A percentile compares a stretch with the other conserved stretches of the same genome.
These are phyloP conservation scores for Microcebus murinus DNA, from an alignment of 2,113 vertebrate species.

Conservation along the genomic window DNA sequence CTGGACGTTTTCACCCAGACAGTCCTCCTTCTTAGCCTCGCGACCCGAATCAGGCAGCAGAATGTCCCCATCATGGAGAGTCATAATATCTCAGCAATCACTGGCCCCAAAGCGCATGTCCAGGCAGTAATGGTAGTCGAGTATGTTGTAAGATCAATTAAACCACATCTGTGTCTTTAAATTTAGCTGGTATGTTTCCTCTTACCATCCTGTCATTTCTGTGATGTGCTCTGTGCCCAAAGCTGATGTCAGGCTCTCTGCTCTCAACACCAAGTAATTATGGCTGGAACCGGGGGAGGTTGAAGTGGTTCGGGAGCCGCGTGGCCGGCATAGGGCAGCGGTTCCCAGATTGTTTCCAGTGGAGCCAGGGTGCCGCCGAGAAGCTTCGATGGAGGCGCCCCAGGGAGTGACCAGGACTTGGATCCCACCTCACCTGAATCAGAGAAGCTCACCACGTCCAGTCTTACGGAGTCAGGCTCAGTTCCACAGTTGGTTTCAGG, in stretches of 20 bases:
- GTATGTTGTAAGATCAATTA: neutral
- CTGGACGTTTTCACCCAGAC: neutral
- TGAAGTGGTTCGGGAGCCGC: neutral
- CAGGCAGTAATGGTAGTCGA: neutral
- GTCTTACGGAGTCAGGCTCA: neutral
- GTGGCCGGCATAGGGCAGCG: neutral
- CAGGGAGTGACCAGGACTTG: neutral
- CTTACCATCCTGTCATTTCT: neutral
- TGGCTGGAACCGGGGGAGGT: neutral
- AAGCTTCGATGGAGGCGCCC: neutral
- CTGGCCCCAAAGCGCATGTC: neutral
- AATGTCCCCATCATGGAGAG: neutral
- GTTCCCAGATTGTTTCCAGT: neutral
- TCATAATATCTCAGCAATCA: neutral
- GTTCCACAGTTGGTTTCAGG: neutral
- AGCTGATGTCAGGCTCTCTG: neutral
- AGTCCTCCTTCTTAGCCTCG: neutral
- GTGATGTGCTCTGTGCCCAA: neutral
- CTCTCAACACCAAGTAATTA: neutral
- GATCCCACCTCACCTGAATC: neutral
- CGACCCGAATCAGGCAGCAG: neutral
- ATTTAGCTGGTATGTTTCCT: neutral
- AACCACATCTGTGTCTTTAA: neutral
- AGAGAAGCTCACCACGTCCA: neutral
- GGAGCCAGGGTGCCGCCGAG: neutral